phyloP scores from a whole-genome alignment of 37 sponge, comb jelly and placozoan genomes.

The Ephydatia muelleri region DNA sequence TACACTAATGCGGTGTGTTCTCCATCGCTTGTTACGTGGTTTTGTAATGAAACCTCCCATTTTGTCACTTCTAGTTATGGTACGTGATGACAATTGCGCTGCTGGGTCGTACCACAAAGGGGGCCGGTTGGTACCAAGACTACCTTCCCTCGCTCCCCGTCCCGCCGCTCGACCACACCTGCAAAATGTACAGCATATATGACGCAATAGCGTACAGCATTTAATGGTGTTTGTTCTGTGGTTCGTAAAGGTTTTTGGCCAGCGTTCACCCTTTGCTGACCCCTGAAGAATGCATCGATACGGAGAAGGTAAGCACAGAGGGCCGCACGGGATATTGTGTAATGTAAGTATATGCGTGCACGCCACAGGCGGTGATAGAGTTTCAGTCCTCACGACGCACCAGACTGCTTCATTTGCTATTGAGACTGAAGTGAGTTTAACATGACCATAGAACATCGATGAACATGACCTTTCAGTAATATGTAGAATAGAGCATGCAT shows the following conservation, averaged over 20 bases:
- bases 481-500: too few species aligned
- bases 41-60: neutral
- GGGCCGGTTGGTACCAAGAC: conserved; percentile 57
- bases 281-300: conserved; percentile 54
- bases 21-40: too few species aligned
- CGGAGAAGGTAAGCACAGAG: conserved; percentile 32
- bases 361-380: conserved; percentile 42
- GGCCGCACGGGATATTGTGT: too few species aligned
- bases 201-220: too few species aligned
- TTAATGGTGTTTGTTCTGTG: too few species aligned
- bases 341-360: too few species aligned
- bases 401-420: conserved; percentile 37
- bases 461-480: too few species aligned
- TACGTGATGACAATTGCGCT: conserved; percentile 48
- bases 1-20: too few species aligned
- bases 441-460: too few species aligned
- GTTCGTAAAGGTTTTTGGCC: conserved; percentile 59
- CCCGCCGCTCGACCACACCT: conserved; percentile 64
- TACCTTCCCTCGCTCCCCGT: conserved; percentile 72
- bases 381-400: conserved; percentile 42
- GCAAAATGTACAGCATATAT: conserved; percentile 40
- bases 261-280: conserved; percentile 67
- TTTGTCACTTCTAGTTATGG: conserved; percentile 62
- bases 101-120: conserved; percentile 42
- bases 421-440: conserved; percentile 54